A percentile compares a stretch with the other conserved stretches of the same genome.
phyloP scores from a whole-genome alignment of 2,797 vertebrate species.

The Galago senegalensis region DNA sequence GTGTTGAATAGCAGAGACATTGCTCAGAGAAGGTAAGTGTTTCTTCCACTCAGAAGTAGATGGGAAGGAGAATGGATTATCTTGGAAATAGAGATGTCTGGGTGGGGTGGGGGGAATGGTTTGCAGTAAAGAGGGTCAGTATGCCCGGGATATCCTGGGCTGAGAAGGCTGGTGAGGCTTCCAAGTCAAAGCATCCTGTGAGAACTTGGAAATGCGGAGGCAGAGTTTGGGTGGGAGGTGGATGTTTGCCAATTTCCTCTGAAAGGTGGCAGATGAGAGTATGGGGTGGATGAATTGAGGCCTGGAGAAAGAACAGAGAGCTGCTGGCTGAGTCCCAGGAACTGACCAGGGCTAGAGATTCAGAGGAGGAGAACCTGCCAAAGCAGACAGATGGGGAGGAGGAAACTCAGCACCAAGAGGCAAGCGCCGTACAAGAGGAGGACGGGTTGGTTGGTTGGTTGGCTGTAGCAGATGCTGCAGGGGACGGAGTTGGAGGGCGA shows the following conservation, averaged over 20 bases:
- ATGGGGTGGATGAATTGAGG: not conserved
- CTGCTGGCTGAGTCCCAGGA: not conserved
- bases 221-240: not conserved
- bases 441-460: too few species aligned
- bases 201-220: not conserved
- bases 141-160: not conserved
- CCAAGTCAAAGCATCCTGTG: not conserved
- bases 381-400: not conserved
- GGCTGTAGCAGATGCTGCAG: not conserved
- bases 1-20: not conserved
- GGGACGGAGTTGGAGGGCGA: rapidly evolving
- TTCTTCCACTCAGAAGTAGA: not conserved
- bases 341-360: not conserved
- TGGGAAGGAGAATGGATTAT: not conserved
- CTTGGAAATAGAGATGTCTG: not conserved
- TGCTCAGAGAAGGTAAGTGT: not conserved
- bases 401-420: not conserved
- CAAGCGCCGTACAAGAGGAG: not conserved
- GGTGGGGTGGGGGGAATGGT: not conserved
- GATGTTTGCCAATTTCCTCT: not conserved
- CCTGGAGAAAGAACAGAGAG: not conserved
- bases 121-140: not conserved
- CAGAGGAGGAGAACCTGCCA: not conserved
- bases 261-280: not conserved
- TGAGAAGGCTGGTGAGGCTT: not conserved